phyloP scores from a whole-genome alignment of 53 echinoderm and acorn worm species.

The Patiria pectinifera region DNA sequence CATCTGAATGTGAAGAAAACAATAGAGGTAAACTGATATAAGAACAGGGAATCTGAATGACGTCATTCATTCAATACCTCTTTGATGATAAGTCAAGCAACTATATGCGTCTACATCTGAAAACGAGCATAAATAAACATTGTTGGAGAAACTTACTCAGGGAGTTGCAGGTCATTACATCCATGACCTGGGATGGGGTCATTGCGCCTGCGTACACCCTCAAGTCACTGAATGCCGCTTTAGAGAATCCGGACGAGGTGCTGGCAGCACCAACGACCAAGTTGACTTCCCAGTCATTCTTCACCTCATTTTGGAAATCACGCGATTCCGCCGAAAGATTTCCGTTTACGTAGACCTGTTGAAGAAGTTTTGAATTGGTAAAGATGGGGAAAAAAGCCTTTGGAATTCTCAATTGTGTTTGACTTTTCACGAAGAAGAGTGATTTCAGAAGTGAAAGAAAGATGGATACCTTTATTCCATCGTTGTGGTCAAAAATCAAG shows the following conservation, averaged over 20 bases:
- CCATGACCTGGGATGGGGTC: neutral
- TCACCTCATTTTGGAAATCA: neutral
- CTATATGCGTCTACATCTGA: too few species aligned
- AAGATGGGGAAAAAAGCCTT: too few species aligned
- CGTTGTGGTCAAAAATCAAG: slow-evolving; percentile 6
- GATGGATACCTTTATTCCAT: slow-evolving; percentile 7
- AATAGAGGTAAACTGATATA: neutral
- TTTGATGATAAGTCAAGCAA: too few species aligned
- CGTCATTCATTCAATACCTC: too few species aligned
- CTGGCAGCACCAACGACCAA: slow-evolving; percentile 35
- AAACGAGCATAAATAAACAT: too few species aligned
- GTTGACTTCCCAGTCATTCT: neutral
- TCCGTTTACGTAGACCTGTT: slow-evolving; percentile 37
- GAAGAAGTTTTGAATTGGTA: neutral
- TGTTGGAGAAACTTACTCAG: neutral
- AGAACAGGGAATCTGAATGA: too few species aligned
- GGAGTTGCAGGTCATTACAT: slow-evolving; percentile 13
- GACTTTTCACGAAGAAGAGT: neutral
- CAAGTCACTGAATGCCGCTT: slow-evolving; percentile 48
- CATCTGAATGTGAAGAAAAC: neutral
- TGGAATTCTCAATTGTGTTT: too few species aligned
- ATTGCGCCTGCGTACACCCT: slow-evolving; percentile 30
- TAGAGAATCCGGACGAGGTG: slow-evolving; percentile 16
- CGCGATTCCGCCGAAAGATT: neutral
- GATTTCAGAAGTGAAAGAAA: neutral